Evolutionary conservation across 1,140 invertebrate species (phyloP), one percentile per base, ranked within the genome.

Genomic region (Antheraea mylitta): DNA sequence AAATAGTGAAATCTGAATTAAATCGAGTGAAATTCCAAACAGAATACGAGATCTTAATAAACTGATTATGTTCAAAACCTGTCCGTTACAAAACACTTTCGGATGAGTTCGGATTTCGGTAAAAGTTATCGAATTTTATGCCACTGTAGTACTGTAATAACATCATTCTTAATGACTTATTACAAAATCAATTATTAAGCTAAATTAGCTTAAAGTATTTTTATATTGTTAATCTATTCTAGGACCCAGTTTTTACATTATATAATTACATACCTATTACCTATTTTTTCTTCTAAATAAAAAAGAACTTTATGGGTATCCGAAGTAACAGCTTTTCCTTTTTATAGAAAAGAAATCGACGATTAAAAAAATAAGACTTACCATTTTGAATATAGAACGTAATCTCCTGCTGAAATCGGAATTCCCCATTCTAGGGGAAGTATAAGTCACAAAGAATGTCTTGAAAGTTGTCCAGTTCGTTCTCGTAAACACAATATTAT

Each of bases 361-460:
- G 38, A 42, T 38, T 58, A 36, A 38, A 58, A 45, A 48, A 68
- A 64, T 59, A 36, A 61, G 60, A 76, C 78, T 77, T 73, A 80
- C 78, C 78, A 80, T 80, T 74, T 80, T 80, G 45, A 80, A 74
- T 68, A 71, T 64, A 48, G 66, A 67, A 64, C 63, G 38, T 60
- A 36, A 64, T 59, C 71, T 38, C 67, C 38, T 74, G 62, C 45
- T n/a, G 45, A 70, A 70, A 67, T 72, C 72, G 68, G 67, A 75
- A 60, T 69, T 69, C 67, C 78, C 78, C 78, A 80, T 80, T 48
- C 58, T 74, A 62, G 73, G 69, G 77, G 73, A 69, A 79, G 9
- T 16, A 16, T 53, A 53, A 53, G 6, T 53, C 79, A 83, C 76
- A 86, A 82, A 83, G 74, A 80, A 84, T 80, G 74, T 79, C 74